Conservation (phyloP, 2,797 vertebrate genomes). For the Leuciscus waleckii region DNA sequence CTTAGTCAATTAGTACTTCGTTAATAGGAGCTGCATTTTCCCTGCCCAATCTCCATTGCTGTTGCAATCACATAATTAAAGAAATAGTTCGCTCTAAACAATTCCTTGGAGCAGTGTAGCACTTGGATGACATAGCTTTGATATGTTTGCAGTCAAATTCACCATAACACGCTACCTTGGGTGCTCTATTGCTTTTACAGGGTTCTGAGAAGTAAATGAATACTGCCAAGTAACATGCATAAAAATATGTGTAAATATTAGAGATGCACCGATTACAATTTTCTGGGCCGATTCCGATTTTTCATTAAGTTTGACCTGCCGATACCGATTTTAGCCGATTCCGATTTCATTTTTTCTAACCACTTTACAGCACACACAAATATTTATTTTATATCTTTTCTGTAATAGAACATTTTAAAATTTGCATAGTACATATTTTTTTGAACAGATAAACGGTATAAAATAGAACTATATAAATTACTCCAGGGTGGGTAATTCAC, state of each 20-base stretch:
- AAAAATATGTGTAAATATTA: neutral
- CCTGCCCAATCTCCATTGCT: neutral
- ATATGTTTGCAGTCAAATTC: conserved; percentile 1
- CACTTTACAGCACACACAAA: too few relatives aligned
- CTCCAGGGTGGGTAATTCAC: too few relatives aligned
- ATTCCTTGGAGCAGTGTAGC: neutral
- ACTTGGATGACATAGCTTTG: neutral
- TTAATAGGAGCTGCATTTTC: neutral
- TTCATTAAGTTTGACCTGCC: too few relatives aligned
- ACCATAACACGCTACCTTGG: neutral
- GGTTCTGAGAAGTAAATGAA: neutral
- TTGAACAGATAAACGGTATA: too few relatives aligned
- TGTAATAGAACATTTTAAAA: too few relatives aligned
- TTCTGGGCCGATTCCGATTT: too few relatives aligned
- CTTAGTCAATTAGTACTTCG: neutral
- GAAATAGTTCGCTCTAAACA: neutral
- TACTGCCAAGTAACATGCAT: neutral
- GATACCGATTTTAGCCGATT: too few relatives aligned
- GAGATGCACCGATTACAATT: too few relatives aligned
- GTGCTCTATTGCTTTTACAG: neutral
- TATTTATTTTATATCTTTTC: too few relatives aligned
- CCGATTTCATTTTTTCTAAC: too few relatives aligned
- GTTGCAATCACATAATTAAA: neutral
- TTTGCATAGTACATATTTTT: too few relatives aligned
- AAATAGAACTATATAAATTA: too few relatives aligned